Base-by-base conservation (phyloP, 2,797 vertebrate species). In the Potorous gilbertii region DNA sequence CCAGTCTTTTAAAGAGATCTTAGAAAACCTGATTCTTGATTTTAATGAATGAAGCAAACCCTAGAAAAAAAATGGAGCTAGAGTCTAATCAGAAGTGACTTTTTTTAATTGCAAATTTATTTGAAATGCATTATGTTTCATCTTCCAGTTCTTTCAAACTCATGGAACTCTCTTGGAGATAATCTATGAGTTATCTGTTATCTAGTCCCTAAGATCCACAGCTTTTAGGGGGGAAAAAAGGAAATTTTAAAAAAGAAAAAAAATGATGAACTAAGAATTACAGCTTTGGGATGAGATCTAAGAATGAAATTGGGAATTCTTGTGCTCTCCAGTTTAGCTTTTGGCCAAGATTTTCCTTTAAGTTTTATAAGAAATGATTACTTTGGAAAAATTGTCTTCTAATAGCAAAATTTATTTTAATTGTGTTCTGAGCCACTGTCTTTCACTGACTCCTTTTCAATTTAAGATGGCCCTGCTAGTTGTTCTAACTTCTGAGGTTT, bases 61-160 rank as follows among this genome's bases (percentile, higher is more conserved):
- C 92, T 4, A 54, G 96, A 94, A 94, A 93, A 89, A 93, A 90
- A 93, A 94, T 96, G 90, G 56, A 91, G 91, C 95, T 93, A 95
- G 96, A 91, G 91, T 90, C 94, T 93, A 96, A 97, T 66, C 95
- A 96, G 90, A 91, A 90, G 95, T 52, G 14, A 50, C 91, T 96
- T 95, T 74, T 81, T 81, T 81, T 24, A 40, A 81, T 46, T 46
- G 21, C 40, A 81, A 81, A 81, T 98, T 97, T 97, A 97, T 97
- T 95, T 96, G 87, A 94, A 96, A 93, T 95, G 66, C 13, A 92
- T 56, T 52, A 74, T 93, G 94, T 96, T 95, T 96, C 95, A 96
- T 96, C 97, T 96, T 95, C 91, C 55, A 92, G 93, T 94, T 62
- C 92, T 97, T 95, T 97, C 92, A 95, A 95, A 97, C 95, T 95